phyloP scores from a whole-genome alignment of 2,888 invertebrate species.

The Leucoma salicis region DNA sequence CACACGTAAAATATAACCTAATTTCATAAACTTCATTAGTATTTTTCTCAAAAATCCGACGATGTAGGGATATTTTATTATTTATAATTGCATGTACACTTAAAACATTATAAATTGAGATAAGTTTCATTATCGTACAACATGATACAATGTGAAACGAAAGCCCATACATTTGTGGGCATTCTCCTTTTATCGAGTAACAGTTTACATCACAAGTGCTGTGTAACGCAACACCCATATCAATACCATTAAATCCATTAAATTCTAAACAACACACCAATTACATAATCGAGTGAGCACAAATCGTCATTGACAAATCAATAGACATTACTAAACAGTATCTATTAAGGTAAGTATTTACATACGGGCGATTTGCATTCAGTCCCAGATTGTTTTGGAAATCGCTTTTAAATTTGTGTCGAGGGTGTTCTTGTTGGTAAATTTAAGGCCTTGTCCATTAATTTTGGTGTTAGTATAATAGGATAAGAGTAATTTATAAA shows the following conservation, averaged over 20 bases:
- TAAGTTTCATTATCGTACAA: too few species aligned
- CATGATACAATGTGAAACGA: too few species aligned
- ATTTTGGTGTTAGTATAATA: background rate
- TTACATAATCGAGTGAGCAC: slow-evolving; percentile 17
- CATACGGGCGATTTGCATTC: slow-evolving; percentile 15
- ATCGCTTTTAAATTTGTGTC: slow-evolving; percentile 2
- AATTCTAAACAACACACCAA: slow-evolving; percentile 12
- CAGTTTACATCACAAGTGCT: background rate
- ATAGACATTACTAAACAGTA: slow-evolving; percentile 36
- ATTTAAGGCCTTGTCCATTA: background rate
- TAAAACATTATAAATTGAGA: too few species aligned
- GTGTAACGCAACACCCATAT: background rate
- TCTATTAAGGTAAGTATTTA: slow-evolving; percentile 21
- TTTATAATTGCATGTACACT: too few species aligned
- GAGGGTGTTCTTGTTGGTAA: background rate
- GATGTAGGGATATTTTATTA: too few species aligned
- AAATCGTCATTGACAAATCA: slow-evolving; percentile 38
- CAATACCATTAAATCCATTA: slow-evolving; percentile 1
- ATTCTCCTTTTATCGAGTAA: too few species aligned
- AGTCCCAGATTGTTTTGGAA: slow-evolving; percentile 11
- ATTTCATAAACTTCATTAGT: too few species aligned
- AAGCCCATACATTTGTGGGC: too few species aligned
- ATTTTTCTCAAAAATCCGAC: too few species aligned
- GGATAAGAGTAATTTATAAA: too few species aligned
- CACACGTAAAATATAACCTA: too few species aligned